Percentiles rank a stretch among this genome's conserved stretches.
Evolutionary conservation across 2,888 invertebrate genomes (phyloP).

Genomic region (Leistus spinibarbis): DNA sequence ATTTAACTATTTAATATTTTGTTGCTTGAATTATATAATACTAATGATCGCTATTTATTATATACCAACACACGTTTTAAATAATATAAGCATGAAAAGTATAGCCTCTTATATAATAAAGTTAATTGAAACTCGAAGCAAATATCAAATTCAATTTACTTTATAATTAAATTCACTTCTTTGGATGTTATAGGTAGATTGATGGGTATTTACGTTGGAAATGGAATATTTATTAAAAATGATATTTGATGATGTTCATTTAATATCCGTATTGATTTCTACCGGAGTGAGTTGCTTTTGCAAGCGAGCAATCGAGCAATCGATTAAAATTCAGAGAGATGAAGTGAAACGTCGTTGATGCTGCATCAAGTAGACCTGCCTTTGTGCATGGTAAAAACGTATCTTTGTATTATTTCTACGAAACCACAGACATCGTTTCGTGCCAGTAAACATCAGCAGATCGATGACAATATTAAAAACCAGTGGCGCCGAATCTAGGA

Average conservation of each 20-base stretch:
- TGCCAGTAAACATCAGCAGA: neutral
- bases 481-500: neutral
- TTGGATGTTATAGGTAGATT: neutral
- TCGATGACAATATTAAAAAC: constrained; percentile 4
- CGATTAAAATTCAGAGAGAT: neutral
- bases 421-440: constrained; percentile 8
- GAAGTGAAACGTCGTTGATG: neutral
- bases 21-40: too few relatives aligned
- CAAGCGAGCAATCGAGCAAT: neutral
- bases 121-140: neutral
- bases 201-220: neutral
- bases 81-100: too few relatives aligned
- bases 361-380: neutral
- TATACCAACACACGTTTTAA: too few relatives aligned
- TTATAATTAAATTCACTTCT: neutral
- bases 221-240: neutral
- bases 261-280: neutral
- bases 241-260: too few relatives aligned
- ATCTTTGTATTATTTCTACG: neutral
- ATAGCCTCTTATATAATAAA: too few relatives aligned
- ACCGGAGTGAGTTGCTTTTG: neutral
- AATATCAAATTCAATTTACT: neutral
- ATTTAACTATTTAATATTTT: too few relatives aligned
- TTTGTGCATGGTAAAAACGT: neutral
- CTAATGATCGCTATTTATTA: too few relatives aligned